Percentiles rank a stretch among this genome's conserved stretches.
Conservation (phyloP, 2,888 invertebrate genomes). For the Noctua janthina region DNA sequence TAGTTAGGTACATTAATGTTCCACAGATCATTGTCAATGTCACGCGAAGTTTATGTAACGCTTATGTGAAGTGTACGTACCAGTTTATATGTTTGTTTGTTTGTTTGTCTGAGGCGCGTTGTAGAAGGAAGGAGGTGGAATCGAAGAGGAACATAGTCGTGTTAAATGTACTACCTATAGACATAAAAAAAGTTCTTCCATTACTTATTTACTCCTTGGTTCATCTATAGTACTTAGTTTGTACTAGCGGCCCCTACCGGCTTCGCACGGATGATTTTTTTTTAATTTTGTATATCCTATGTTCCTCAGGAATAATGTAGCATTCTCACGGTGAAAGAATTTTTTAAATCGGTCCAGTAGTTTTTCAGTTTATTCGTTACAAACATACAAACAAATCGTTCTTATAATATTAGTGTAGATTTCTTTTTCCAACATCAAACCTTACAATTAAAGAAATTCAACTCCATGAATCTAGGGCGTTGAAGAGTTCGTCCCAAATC, state of each 20-base stretch:
- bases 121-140: neutral
- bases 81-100: neutral
- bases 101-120: neutral
- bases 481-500: neutral
- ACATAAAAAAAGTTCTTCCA: neutral
- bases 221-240: neutral
- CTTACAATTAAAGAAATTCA: neutral
- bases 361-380: no score
- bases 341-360: no score
- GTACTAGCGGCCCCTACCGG: no score
- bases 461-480: neutral
- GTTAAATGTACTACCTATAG: neutral
- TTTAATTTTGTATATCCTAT: neutral
- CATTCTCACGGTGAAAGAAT: no score
- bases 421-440: neutral
- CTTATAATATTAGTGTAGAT: no score
- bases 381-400: no score
- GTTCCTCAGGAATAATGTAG: no score
- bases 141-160: neutral
- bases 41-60: neutral
- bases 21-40: constrained; percentile 11
- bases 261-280: no score
- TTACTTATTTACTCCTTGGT: neutral
- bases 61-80: no score
- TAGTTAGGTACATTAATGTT: neutral